These are phyloP conservation scores for Scleropages formosus DNA, from an alignment of 2,797 vertebrate genomes.

Conservation along the genomic window DNA sequence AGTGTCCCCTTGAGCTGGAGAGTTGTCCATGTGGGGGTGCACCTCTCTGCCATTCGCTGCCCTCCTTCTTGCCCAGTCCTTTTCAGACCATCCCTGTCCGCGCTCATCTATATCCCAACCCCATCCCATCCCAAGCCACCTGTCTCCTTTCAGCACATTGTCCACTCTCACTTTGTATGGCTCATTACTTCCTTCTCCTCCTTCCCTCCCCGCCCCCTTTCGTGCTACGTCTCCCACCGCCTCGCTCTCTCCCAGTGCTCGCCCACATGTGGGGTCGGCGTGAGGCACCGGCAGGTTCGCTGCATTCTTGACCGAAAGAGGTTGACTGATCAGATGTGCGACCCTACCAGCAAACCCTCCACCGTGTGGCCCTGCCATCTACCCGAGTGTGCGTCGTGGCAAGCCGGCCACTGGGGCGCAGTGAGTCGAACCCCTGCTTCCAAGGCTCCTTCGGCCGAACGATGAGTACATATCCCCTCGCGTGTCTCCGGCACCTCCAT, in stretches of 20 bases:
- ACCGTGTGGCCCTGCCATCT: conserved; percentile 74
- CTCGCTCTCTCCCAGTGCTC: conserved; percentile 70
- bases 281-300: conserved; percentile 78
- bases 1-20: background rate
- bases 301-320: conserved; percentile 76
- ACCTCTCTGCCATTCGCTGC: too few species aligned
- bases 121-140: too few species aligned
- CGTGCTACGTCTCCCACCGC: background rate
- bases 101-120: too few species aligned
- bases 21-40: too few species aligned
- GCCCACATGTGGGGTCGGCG: conserved; percentile 88
- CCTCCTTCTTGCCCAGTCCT: too few species aligned
- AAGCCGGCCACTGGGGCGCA: conserved; percentile 85
- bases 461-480: too few species aligned
- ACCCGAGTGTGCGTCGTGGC: conserved; percentile 85
- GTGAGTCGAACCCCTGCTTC: conserved; percentile 68
- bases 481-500: background rate
- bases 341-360: conserved; percentile 72
- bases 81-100: too few species aligned
- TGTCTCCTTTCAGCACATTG: too few species aligned
- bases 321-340: conserved; percentile 80
- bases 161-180: background rate
- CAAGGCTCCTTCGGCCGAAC: too few species aligned
- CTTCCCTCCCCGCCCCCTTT: background rate
- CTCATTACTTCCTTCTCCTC: background rate